These are phyloP conservation scores for Pterophyllum scalare DNA, from an alignment of 2,113 vertebrate species.

Conservation along the genomic window DNA sequence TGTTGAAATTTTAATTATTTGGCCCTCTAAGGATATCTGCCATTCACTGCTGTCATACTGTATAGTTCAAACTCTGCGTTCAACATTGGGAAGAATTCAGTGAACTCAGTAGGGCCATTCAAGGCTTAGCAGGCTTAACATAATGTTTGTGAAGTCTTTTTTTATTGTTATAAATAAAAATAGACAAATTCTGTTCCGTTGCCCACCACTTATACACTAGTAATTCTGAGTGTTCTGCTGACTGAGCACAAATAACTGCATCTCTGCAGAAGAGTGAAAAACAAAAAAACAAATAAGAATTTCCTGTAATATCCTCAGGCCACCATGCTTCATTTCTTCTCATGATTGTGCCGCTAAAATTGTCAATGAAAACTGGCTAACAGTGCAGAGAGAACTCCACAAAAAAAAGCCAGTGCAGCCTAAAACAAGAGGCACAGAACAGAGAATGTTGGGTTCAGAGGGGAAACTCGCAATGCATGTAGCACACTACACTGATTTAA, in stretches of 20 bases:
- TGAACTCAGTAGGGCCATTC: neutral
- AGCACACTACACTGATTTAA: neutral
- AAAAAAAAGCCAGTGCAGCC: neutral
- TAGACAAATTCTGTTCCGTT: slow-evolving; percentile 13
- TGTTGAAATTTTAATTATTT: slow-evolving; percentile 33
- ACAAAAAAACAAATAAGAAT: slow-evolving; percentile 56
- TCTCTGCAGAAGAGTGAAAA: slow-evolving; percentile 19
- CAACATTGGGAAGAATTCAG: neutral
- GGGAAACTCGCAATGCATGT: neutral
- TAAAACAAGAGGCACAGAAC: slow-evolving; percentile 4
- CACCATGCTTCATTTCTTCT: slow-evolving; percentile 66
- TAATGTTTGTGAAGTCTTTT: slow-evolving; percentile 19
- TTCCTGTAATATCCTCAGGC: slow-evolving; percentile 65
- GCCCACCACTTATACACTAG: slow-evolving; percentile 25
- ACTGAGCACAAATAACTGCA: slow-evolving; percentile 24
- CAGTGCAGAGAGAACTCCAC: slow-evolving; percentile 12
- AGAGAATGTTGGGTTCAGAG: slow-evolving; percentile 17
- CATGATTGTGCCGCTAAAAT: slow-evolving; percentile 65
- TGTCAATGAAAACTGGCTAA: slow-evolving; percentile 58
- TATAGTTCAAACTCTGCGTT: slow-evolving; percentile 17
- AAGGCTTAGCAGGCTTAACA: slow-evolving; percentile 16
- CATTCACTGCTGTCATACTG: neutral
- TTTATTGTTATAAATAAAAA: slow-evolving; percentile 29
- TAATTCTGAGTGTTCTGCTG: slow-evolving; percentile 44
- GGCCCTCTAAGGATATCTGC: neutral